Evolutionary conservation across 2,797 vertebrate genomes (phyloP).

Genomic region (Podarcis lilfordi): DNA sequence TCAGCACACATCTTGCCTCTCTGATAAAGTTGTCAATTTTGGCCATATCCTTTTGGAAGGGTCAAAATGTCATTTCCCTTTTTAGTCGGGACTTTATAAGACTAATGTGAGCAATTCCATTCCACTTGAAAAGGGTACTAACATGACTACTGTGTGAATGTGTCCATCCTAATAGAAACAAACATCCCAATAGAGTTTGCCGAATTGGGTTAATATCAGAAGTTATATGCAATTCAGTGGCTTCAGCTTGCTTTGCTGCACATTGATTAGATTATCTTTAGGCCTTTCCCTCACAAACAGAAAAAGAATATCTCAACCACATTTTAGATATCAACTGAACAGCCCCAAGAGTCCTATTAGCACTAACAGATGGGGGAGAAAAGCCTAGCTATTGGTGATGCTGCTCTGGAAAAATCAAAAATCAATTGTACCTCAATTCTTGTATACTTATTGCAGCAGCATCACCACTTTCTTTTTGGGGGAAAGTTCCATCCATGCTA

Average conservation of each 20-base stretch:
- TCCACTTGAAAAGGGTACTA: slow-evolving; percentile 66
- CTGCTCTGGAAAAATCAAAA: not conserved
- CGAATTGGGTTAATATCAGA: slow-evolving; percentile 60
- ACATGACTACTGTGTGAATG: slow-evolving; percentile 62
- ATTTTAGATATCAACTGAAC: not conserved
- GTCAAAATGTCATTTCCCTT: slow-evolving; percentile 61
- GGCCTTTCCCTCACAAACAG: not conserved
- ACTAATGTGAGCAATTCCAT: slow-evolving; percentile 67
- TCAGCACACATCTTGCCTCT: slow-evolving; percentile 44
- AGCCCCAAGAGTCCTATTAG: not conserved
- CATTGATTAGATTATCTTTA: not conserved
- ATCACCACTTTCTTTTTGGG: not conserved
- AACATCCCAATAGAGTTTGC: slow-evolving; percentile 62
- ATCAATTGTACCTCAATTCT: not conserved
- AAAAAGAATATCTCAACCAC: not conserved
- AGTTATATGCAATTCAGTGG: slow-evolving; percentile 59
- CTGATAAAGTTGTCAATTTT: slow-evolving; percentile 60
- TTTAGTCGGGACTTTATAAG: slow-evolving; percentile 69
- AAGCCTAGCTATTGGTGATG: not conserved
- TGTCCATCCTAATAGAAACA: slow-evolving; percentile 65
- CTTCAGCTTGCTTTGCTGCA: slow-evolving; percentile 27
- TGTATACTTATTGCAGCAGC: not conserved
- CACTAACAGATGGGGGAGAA: not conserved
- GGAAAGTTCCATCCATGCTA: not conserved
- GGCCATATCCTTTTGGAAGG: slow-evolving; percentile 48